These are phyloP conservation scores for Myrmecophaga tridactyla DNA, from an alignment of 2,113 vertebrate genomes.

Conservation along the genomic window DNA sequence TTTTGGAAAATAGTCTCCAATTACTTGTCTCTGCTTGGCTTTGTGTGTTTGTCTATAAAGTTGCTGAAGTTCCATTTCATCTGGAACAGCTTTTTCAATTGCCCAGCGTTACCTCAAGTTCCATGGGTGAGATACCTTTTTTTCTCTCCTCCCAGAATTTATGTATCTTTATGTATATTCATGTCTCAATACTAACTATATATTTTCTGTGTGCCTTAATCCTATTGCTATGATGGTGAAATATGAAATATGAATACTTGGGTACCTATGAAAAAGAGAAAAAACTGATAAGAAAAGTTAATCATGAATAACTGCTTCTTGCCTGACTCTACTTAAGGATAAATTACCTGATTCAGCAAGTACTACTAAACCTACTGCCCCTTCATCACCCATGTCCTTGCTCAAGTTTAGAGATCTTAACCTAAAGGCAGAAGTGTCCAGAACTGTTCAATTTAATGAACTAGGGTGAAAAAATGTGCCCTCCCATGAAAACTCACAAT, in stretches of 20 bases:
- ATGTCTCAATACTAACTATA: background rate
- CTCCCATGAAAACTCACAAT: background rate
- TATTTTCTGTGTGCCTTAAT: background rate
- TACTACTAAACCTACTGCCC: background rate
- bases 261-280: background rate
- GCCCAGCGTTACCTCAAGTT: background rate
- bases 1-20: background rate
- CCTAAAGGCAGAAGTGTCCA: background rate
- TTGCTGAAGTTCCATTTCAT: background rate
- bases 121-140: background rate
- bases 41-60: background rate
- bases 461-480: background rate
- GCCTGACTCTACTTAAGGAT: background rate
- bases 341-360: background rate
- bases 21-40: background rate
- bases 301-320: background rate
- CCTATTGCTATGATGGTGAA: background rate
- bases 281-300: background rate
- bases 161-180: background rate
- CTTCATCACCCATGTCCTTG: background rate
- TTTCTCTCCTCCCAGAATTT: background rate
- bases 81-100: background rate
- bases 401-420: background rate
- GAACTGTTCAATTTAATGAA: background rate
- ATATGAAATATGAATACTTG: background rate